Conservation (phyloP, 2,888 invertebrate genomes). For the Gasteruption jaculator region DNA sequence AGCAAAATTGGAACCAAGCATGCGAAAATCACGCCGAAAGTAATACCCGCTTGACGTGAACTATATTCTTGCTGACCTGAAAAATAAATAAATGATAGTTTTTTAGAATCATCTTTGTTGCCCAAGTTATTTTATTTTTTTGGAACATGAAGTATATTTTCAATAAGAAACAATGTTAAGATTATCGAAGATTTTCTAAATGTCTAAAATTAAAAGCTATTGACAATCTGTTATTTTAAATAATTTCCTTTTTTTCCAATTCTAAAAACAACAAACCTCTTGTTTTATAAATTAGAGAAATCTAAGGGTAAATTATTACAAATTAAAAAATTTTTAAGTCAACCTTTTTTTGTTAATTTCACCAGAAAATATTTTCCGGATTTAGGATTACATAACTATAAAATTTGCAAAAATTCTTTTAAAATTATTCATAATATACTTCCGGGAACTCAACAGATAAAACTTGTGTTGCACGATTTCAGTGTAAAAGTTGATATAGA, state of each 20-base stretch:
- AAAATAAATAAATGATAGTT: slow-evolving; percentile 12
- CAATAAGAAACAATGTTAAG: not conserved
- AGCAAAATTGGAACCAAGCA: slow-evolving; percentile 73
- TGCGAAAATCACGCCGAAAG: slow-evolving; percentile 72
- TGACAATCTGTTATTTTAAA: slow-evolving; percentile 26
- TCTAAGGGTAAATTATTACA: too few relatives aligned
- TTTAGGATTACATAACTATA: too few relatives aligned
- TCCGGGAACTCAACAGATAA: too few relatives aligned
- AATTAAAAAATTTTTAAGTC: slow-evolving; percentile 17
- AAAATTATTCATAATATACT: too few relatives aligned
- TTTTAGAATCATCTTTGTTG: slow-evolving; percentile 1
- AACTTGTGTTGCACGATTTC: too few relatives aligned
- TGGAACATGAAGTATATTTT: slow-evolving; percentile 3
- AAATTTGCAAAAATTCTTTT: too few relatives aligned
- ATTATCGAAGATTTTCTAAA: not conserved
- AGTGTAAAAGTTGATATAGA: too few relatives aligned
- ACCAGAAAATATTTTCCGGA: too few relatives aligned
- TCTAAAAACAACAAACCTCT: too few relatives aligned
- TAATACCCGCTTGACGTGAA: slow-evolving; percentile 69
- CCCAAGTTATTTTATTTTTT: not conserved
- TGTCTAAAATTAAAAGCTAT: slow-evolving; percentile 14
- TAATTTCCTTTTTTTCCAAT: too few relatives aligned
- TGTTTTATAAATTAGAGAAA: too few relatives aligned
- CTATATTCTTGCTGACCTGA: slow-evolving; percentile 78
- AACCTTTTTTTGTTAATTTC: not conserved